Percentiles rank a stretch among this genome's conserved stretches.
Conservation (phyloP, 2,113 vertebrate species). For the Mesocricetus auratus region DNA sequence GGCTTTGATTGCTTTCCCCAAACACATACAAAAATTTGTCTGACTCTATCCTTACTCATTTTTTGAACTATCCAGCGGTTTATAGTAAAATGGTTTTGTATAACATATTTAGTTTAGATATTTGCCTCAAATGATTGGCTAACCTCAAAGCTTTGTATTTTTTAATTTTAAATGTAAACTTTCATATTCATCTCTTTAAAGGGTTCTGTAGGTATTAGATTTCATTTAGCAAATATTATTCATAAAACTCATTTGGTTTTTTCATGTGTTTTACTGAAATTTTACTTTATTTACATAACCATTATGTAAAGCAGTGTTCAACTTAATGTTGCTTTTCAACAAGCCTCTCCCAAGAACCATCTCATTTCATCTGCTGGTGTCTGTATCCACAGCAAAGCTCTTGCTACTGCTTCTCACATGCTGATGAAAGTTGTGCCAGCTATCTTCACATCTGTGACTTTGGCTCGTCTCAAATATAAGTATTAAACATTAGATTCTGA, state of each 20-base stretch:
- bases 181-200: background rate
- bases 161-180: background rate
- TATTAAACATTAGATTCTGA: background rate
- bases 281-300: background rate
- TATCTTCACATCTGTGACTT: conserved; percentile 1
- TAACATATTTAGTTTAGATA: background rate
- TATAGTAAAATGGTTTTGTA: background rate
- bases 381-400: background rate
- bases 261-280: background rate
- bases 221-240: background rate
- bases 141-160: background rate
- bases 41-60: background rate
- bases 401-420: background rate
- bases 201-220: background rate
- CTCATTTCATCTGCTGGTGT: background rate
- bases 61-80: background rate
- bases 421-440: background rate
- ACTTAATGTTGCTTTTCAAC: background rate
- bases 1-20: background rate
- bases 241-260: background rate
- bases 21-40: background rate
- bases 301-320: background rate
- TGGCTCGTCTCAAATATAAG: background rate
- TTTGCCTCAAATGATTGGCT: background rate
- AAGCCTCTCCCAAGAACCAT: background rate